Evolutionary conservation across 2,888 invertebrate genomes (phyloP).

Genomic region (Chesias legatella): DNA sequence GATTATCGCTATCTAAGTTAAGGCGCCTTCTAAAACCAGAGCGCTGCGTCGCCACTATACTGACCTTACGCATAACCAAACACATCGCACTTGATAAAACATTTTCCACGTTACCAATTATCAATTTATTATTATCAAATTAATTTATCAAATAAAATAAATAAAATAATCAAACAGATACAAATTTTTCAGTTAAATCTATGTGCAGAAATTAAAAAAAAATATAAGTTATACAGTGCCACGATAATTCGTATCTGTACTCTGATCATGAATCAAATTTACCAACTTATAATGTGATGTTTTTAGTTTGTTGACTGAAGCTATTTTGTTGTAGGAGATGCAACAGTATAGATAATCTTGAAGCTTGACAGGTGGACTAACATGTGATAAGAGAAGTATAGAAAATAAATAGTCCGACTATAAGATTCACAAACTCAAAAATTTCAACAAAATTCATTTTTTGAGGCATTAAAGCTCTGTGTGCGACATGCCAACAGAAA

Average conservation of each 20-base stretch:
- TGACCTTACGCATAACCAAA: slow-evolving; percentile 12
- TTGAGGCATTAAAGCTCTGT: too few species aligned
- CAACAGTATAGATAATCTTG: too few species aligned
- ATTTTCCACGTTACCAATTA: slow-evolving; percentile 22
- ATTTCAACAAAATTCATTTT: too few species aligned
- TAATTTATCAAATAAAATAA: slow-evolving; percentile 7
- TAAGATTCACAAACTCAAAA: too few species aligned
- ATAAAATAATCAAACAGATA: slow-evolving; percentile 1
- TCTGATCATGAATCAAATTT: too few species aligned
- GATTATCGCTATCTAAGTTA: slow-evolving; percentile 28
- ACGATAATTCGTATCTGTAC: background rate
- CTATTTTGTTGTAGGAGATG: too few species aligned
- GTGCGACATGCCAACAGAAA: too few species aligned
- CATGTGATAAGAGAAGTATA: too few species aligned
- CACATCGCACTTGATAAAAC: slow-evolving; percentile 14
- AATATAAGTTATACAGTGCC: slow-evolving; percentile 11
- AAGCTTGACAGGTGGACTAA: too few species aligned
- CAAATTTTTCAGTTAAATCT: background rate
- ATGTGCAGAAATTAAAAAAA: slow-evolving; percentile 6
- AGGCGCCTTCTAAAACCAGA: slow-evolving; percentile 35
- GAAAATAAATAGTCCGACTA: too few species aligned
- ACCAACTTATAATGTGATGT: too few species aligned
- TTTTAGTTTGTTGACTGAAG: too few species aligned
- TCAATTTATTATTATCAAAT: slow-evolving; percentile 6
- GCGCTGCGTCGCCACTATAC: slow-evolving; percentile 19